Evolutionary conservation across 1,140 invertebrate genomes (phyloP), one percentile per base, ranked within the genome.

Genomic region (Zaprionus lachaisei): DNA sequence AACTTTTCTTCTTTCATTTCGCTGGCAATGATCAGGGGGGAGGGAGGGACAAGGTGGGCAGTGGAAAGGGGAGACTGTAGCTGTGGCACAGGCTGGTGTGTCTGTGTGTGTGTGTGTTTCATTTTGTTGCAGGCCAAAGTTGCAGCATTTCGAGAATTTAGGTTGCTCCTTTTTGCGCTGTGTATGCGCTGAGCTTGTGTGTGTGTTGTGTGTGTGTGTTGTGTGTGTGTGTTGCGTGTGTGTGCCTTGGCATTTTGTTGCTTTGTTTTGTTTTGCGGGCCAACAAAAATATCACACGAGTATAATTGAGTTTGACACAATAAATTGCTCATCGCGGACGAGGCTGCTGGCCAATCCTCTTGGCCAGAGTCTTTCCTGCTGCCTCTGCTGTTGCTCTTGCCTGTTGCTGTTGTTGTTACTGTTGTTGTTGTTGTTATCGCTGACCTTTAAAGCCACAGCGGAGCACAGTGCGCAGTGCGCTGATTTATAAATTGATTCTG

Each of bases 271-370:
- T 81, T 85, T 77, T 79, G 79, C 77, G 79, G 86, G 86, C 70
- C 85, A 84, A 90, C 85, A 85, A 85, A 89, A 89, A 89, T 89
- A 89, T 89, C 85, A 89, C 85, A 89, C 85, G 85, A 89, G 90
- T 92, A 92, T 92, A 92, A 92, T 92, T 92, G 90, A 92, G 91
- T 92, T 92, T 92, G 91, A 92, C 91, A 92, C 91, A 92, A 92
- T 92, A 92, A 92, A 92, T 92, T 92, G 91, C 90, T 92, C 90
- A 92, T 86, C 90, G 79, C 81, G 72, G 74, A 83, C 77, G 67
- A 83, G 77, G 72, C 41, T 68, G 68, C 73, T 60, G 72, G 79
- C 82, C 82, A 84, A 78, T 84, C 74, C 75, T 77, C 51, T 77
- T 61, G 64, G 56, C 31, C 37, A 55, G 20, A 22, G 47, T 34